Evolutionary conservation across 2,113 vertebrate species (phyloP).

Genomic region (Falco punctatus): DNA sequence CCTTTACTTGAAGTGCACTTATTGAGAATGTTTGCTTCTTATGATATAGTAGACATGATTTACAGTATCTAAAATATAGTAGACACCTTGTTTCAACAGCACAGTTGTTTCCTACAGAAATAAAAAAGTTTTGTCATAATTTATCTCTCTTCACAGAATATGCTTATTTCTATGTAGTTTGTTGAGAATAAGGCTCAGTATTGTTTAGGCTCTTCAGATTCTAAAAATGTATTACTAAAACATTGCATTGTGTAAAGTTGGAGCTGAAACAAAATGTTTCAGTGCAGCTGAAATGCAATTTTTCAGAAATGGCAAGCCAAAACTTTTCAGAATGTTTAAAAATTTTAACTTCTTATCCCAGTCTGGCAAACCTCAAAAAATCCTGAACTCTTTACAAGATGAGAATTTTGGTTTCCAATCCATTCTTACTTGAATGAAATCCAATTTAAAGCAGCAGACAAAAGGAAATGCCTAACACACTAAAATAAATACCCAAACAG

Average conservation of each 20-base stretch:
- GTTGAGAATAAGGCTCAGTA: not conserved
- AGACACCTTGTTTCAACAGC: not conserved
- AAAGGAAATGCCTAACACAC: not conserved
- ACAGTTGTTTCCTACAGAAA: not conserved
- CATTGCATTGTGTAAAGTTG: not conserved
- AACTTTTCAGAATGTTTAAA: not conserved
- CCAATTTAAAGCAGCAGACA: not conserved
- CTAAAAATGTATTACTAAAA: not conserved
- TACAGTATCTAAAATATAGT: not conserved
- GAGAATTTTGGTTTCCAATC: not conserved
- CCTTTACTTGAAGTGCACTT: not conserved
- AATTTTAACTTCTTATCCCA: not conserved
- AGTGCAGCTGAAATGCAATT: not conserved
- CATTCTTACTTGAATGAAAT: not conserved
- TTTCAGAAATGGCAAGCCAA: not conserved
- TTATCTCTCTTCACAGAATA: not conserved
- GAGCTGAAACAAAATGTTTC: not conserved
- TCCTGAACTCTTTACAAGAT: not conserved
- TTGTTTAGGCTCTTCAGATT: not conserved
- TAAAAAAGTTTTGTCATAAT: not conserved
- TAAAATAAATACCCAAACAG: not conserved
- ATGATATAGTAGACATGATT: not conserved
- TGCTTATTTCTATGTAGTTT: not conserved
- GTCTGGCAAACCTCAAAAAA: not conserved
- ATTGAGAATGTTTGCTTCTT: not conserved